phyloP scores from a whole-genome alignment of 2,888 invertebrate species.

The Lycaena phlaeas region DNA sequence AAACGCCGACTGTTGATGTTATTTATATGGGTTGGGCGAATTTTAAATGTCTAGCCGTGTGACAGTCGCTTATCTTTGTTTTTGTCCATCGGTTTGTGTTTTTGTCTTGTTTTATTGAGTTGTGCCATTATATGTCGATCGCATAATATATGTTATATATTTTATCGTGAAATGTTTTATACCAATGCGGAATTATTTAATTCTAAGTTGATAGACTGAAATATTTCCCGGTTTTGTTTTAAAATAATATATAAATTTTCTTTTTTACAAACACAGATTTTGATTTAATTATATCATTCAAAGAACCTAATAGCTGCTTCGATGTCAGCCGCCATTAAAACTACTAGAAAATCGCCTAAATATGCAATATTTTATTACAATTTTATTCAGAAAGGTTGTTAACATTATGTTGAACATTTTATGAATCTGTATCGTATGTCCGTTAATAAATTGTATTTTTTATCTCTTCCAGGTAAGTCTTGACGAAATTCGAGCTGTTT shows the following conservation, averaged over 20 bases:
- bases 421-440: slow-evolving; percentile 13
- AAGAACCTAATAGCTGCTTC: neutral
- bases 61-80: slow-evolving; percentile 27
- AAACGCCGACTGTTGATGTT: slow-evolving; percentile 43
- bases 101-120: slow-evolving; percentile 6
- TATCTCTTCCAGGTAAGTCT: slow-evolving; percentile 63
- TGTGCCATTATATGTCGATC: neutral
- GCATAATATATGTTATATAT: neutral
- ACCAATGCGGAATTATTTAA: too few species aligned
- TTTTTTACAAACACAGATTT: neutral
- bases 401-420: slow-evolving; percentile 6
- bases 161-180: too few species aligned
- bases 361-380: neutral
- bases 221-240: neutral
- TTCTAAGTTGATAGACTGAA: neutral
- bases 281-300: neutral
- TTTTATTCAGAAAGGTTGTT: neutral
- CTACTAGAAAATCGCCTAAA: slow-evolving; percentile 2
- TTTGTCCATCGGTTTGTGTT: neutral
- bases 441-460: slow-evolving; percentile 25
- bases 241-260: neutral
- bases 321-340: neutral
- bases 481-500: slow-evolving; percentile 43
- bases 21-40: slow-evolving; percentile 44
- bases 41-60: slow-evolving; percentile 33